A percentile compares a stretch with the other conserved stretches of the same genome.
These are phyloP conservation scores for Prinia subflava DNA, from an alignment of 2,113 vertebrate genomes.

Conservation along the genomic window DNA sequence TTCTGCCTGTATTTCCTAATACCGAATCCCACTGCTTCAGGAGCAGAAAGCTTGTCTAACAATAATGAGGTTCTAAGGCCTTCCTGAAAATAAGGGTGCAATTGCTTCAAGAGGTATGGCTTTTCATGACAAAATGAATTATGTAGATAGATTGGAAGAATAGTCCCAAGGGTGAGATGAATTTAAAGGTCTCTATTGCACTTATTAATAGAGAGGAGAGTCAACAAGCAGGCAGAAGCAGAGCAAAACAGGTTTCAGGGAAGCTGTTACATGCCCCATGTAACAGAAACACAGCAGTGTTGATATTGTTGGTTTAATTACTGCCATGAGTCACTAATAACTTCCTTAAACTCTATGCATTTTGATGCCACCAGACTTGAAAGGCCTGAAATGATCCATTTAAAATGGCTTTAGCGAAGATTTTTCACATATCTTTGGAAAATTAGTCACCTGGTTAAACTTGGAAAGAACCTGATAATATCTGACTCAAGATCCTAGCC, in stretches of 20 bases:
- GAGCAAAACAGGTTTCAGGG: background rate
- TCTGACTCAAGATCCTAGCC: background rate
- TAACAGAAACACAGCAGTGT: background rate
- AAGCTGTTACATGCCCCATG: background rate
- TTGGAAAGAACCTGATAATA: background rate
- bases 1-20: background rate
- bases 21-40: background rate
- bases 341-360: rapidly evolving
- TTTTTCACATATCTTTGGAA: background rate
- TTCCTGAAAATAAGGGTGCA: background rate
- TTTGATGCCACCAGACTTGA: background rate
- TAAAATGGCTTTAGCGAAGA: background rate
- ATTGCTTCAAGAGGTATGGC: background rate
- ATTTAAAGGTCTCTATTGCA: background rate
- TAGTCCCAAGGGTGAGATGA: background rate
- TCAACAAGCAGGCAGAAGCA: background rate
- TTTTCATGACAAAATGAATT: background rate
- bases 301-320: background rate
- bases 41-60: background rate
- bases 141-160: background rate
- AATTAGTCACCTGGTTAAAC: background rate
- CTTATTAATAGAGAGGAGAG: background rate
- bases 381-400: background rate
- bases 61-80: background rate
- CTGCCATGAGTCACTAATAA: background rate